Percentiles rank a stretch among this genome's conserved stretches.
Evolutionary conservation across 2,113 vertebrate species (phyloP).

Genomic region (Entosphenus tridentatus): DNA sequence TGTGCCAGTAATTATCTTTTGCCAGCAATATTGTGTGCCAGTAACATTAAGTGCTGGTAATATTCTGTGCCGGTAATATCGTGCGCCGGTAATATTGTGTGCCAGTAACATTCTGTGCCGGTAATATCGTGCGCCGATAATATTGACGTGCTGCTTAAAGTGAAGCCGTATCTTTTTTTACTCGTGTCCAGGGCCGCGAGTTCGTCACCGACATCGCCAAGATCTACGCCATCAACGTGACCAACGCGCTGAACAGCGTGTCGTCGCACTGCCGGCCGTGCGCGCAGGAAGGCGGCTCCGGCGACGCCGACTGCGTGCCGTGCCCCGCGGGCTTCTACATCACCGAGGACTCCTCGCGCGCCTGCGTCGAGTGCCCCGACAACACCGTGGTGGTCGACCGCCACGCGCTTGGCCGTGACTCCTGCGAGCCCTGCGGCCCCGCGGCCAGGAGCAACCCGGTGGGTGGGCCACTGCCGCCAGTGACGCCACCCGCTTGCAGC

Average conservation of each 20-base stretch:
- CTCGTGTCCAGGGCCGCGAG: too few relatives aligned
- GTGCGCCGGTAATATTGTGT: too few relatives aligned
- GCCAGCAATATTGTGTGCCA: too few relatives aligned
- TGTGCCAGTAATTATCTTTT: too few relatives aligned
- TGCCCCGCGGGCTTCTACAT: constrained; percentile 75
- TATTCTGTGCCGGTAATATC: too few relatives aligned
- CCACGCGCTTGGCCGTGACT: constrained; percentile 37
- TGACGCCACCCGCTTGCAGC: too few relatives aligned
- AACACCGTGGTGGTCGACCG: constrained; percentile 56
- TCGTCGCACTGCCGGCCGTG: constrained; percentile 56
- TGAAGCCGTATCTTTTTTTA: too few relatives aligned
- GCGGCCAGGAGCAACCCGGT: constrained; percentile 59
- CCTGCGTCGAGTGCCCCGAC: constrained; percentile 50
- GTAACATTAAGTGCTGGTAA: too few relatives aligned
- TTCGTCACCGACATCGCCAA: constrained; percentile 20
- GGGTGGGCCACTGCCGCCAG: neutral
- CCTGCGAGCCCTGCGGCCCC: constrained; percentile 60
- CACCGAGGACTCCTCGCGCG: constrained; percentile 34
- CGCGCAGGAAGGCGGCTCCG: constrained; percentile 21
- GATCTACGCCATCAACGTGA: constrained; percentile 64
- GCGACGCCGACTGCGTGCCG: constrained; percentile 47
- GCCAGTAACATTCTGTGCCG: too few relatives aligned
- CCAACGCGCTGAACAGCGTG: constrained; percentile 52
- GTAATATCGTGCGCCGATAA: too few relatives aligned
- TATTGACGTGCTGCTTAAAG: too few relatives aligned